These are phyloP conservation scores for Trinorchestia longiramus DNA, from an alignment of 1,140 invertebrate species.

Conservation along the genomic window DNA sequence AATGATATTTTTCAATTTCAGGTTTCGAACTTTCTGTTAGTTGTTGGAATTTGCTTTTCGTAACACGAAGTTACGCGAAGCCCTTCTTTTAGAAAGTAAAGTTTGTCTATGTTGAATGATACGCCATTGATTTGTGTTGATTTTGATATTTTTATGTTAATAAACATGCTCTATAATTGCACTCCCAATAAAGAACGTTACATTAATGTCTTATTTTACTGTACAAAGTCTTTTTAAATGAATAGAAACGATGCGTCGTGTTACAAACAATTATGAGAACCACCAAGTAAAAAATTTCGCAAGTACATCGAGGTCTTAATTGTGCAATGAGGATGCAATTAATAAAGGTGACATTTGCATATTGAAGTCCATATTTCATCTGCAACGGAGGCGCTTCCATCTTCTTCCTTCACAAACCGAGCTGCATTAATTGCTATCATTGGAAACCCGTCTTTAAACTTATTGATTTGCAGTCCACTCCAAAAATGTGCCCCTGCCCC, in stretches of 20 bases:
- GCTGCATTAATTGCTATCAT: slow-evolving; percentile 52
- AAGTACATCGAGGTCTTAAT: not conserved
- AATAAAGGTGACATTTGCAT: not conserved
- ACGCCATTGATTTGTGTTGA: too few relatives aligned
- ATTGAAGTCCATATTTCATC: slow-evolving; percentile 1
- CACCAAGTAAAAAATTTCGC: not conserved
- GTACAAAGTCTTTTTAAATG: not conserved
- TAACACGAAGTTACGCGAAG: not conserved
- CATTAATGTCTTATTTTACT: not conserved
- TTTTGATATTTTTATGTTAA: not conserved
- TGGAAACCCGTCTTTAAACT: slow-evolving; percentile 52
- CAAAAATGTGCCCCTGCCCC: slow-evolving; percentile 34
- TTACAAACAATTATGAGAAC: not conserved
- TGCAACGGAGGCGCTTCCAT: not conserved
- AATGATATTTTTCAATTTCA: not conserved
- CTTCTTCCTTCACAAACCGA: slow-evolving; percentile 8
- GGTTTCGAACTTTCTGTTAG: not conserved
- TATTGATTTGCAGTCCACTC: slow-evolving; percentile 52
- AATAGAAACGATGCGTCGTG: not conserved
- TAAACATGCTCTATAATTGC: not conserved
- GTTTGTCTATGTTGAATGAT: not conserved
- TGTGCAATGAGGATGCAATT: not conserved
- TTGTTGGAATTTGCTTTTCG: not conserved
- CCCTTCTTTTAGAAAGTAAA: not conserved
- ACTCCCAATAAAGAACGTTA: not conserved